Percentiles rank a stretch among this genome's conserved stretches.
Conservation (phyloP, 2,113 vertebrate species). For the Spea bombifrons region DNA sequence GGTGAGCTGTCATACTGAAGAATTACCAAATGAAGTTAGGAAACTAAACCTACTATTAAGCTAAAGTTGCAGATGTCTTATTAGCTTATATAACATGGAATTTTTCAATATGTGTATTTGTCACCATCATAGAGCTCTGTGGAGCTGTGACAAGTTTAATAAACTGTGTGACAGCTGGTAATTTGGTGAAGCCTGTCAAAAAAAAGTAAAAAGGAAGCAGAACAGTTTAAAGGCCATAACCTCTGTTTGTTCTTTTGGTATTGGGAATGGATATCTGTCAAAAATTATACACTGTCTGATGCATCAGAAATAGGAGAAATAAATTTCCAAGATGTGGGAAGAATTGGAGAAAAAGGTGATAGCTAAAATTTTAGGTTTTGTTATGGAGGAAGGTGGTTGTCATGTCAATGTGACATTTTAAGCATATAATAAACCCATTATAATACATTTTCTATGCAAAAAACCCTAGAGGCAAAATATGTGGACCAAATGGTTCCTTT, state of each 20-base stretch:
- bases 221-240: background rate
- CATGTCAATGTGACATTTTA: no score
- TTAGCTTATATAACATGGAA: background rate
- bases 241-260: background rate
- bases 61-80: background rate
- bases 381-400: no score
- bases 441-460: no score
- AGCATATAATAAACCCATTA: no score
- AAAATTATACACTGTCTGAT: background rate
- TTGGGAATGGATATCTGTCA: background rate
- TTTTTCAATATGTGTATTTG: background rate
- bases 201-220: background rate
- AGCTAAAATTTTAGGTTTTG: no score
- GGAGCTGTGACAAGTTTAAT: background rate
- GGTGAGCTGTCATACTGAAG: background rate
- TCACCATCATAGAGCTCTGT: background rate
- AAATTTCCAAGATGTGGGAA: background rate
- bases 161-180: background rate
- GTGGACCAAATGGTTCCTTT: no score
- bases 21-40: background rate
- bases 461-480: no score
- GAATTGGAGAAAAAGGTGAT: constrained; percentile 8
- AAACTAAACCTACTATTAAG: background rate
- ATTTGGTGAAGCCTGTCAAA: constrained; percentile 3
- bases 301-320: constrained; percentile 7